phyloP scores from a whole-genome alignment of 2,113 vertebrate species.

The Pelmatolapia mariae region DNA sequence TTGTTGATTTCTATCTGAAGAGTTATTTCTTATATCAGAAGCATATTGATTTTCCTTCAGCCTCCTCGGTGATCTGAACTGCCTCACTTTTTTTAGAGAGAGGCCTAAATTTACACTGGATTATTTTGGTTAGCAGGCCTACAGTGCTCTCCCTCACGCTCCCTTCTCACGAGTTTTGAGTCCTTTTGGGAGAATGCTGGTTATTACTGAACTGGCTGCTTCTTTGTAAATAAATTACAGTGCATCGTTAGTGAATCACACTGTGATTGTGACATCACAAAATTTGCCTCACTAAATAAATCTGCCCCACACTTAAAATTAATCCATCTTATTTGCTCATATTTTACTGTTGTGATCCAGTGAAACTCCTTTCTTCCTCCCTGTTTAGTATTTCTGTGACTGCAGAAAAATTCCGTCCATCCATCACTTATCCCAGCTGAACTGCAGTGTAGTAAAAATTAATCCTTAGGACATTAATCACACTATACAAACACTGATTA shows the following conservation, averaged over 20 bases:
- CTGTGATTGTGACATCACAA: neutral
- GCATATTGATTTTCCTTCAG: neutral
- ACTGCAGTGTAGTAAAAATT: neutral
- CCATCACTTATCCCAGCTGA: neutral
- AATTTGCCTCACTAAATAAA: neutral
- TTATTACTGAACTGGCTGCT: neutral
- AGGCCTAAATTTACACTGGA: neutral
- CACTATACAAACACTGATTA: neutral
- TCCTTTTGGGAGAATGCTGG: neutral
- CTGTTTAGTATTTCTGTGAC: neutral
- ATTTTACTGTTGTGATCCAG: neutral
- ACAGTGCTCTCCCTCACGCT: neutral
- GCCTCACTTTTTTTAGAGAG: neutral
- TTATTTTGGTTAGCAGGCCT: neutral
- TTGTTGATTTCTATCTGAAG: neutral
- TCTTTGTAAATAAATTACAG: neutral
- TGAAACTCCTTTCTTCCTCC: neutral
- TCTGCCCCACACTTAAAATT: neutral
- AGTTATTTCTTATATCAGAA: neutral
- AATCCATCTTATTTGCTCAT: neutral
- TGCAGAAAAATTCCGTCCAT: fast-evolving
- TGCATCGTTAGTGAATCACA: neutral
- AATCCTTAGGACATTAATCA: neutral
- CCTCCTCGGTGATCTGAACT: neutral
- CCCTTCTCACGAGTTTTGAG: neutral